phyloP scores from a whole-genome alignment of 2,797 vertebrate species.

The Xiphorhynchus erythropygius region DNA sequence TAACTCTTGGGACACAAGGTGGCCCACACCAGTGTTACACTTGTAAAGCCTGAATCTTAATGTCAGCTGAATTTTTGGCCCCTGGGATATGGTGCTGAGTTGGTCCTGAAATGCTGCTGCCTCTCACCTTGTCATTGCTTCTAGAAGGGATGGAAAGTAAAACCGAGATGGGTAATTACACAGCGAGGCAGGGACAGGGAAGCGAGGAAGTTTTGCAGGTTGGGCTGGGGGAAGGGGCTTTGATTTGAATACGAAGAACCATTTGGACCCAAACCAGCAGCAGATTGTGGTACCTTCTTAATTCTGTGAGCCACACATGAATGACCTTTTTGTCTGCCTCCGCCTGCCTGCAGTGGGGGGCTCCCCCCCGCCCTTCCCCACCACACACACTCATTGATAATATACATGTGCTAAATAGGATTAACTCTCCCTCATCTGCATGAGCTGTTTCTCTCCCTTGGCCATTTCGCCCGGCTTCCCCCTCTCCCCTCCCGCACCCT shows the following conservation, averaged over 20 bases:
- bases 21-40: rapidly evolving
- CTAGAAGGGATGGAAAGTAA: neutral
- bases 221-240: slow-evolving; percentile 33
- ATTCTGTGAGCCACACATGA: slow-evolving; percentile 57
- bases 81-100: neutral
- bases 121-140: neutral
- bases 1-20: neutral
- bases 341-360: slow-evolving; percentile 53
- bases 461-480: neutral
- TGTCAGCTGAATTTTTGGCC: neutral
- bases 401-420: slow-evolving; percentile 73
- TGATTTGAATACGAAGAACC: slow-evolving; percentile 60
- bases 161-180: rapidly evolving
- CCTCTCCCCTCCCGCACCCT: neutral
- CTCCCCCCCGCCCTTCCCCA: slow-evolving; percentile 33
- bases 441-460: slow-evolving; percentile 43
- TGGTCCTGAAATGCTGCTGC: neutral
- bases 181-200: neutral
- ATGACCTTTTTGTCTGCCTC: slow-evolving; percentile 72
- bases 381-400: slow-evolving; percentile 61
- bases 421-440: slow-evolving; percentile 67
- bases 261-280: slow-evolving; percentile 63
- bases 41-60: neutral
- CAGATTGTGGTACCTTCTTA: slow-evolving; percentile 60
- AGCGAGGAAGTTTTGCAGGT: neutral